Evolutionary conservation across 2,888 invertebrate species (phyloP), one percentile per base, ranked within the genome.

Genomic region (Pammene fasciana): DNA sequence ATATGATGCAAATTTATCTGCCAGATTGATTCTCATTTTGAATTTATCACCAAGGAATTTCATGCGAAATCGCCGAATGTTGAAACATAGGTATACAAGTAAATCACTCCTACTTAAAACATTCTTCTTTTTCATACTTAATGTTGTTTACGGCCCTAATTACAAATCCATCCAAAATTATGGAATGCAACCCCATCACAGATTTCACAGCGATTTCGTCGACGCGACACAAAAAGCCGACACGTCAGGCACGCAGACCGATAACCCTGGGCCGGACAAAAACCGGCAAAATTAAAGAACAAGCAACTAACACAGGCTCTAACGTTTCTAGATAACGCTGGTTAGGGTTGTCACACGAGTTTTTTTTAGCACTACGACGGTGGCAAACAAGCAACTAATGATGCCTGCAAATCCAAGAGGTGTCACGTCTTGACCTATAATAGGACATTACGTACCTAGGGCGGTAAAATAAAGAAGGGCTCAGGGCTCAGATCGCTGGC

Each of bases 291-390:
- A 73, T 71, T 71, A 71, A 70, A 70, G 61, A 66, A 71, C 71
- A 68, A 65, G 71, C 72, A 54, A 71, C 70, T 66, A 70, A 72
- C 72, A 71, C 71, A 59, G 66, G 46, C 60, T 71, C 71, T 60
- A 72, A 71, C 70, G 65, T 65, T 55, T 26, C 50, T 50, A 36
- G 72, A 72, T 72, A 72, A 72, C 55, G 57, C 56, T 64, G 54
- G 13, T 3, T 54, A 54, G 54, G 54, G 54, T 54, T 54, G 54
- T 0, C 34, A 34, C 54, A n/a, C n/a, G n/a, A n/a, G n/a, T n/a
- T n/a, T n/a, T n/a, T n/a, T n/a, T n/a, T n/a, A n/a, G n/a, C n/a
- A n/a, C n/a, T n/a, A n/a, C n/a, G n/a, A n/a, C n/a, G n/a, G n/a
- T n/a, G n/a, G n/a, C n/a, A n/a, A n/a, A n/a, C n/a, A n/a, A n/a